Base-by-base conservation (phyloP, 1,140 invertebrate genomes). In the Octopus sinensis region DNA sequence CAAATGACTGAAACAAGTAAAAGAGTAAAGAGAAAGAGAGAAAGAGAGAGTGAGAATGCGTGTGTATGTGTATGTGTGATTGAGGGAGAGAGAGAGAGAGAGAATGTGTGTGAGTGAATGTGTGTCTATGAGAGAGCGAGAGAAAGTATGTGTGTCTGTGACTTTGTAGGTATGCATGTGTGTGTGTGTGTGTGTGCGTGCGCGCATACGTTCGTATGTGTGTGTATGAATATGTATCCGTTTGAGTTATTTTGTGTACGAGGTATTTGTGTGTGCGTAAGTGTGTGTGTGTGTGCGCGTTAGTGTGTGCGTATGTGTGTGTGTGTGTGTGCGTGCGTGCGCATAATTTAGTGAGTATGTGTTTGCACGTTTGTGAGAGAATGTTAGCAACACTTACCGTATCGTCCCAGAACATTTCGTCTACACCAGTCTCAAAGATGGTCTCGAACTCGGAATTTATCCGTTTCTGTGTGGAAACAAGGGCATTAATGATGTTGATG, bases 331-430 rank as follows among this genome's bases (percentile, higher is more conserved):
- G 56, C 4, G 56, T 62, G 56, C 17, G 56, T 62, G 56, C 17
- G 56, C 17, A 17, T 62, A 17, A 12, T 9, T 62, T 9, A 12
- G 56, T 62, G 56, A 12, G 56, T 62, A 17, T 62, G 56, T 62
- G 4, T 3, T 9, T 62, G 56, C 1, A 2, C 17, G 56, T 4
- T 9, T 62, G 56, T 62, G 56, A 12, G 56, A 12, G 56, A 1
- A 17, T 62, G 56, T 62, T 9, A 12, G 56, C 4, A 6, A 53
- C 13, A 78, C 88, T 86, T 86, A 90, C 89, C n/a, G 88, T 89
- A 79, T 91, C 89, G 84, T 91, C 90, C 90, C 90, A 91, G 5
- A 88, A 89, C 89, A 91, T 90, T 84, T 91, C 90, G 86, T 91
- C 90, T 1, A 91, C 90, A 9, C 90, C 90, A n/a, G 90, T 91